These are phyloP conservation scores for Whitmania pigra DNA, from an alignment of 1,140 invertebrate species.

Conservation along the genomic window DNA sequence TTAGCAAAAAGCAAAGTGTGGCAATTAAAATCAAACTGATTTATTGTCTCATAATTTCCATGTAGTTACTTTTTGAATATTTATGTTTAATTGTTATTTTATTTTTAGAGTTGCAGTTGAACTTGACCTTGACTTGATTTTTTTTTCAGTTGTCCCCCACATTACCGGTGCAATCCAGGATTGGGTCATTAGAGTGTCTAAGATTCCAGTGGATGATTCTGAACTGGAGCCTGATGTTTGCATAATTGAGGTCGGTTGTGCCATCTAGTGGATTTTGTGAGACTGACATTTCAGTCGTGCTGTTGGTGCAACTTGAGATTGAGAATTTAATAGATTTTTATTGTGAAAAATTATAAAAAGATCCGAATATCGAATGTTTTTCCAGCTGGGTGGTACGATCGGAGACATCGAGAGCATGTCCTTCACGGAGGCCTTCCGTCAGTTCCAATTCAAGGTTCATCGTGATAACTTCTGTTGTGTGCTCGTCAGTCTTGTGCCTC, in stretches of 20 bases:
- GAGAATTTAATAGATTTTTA: too few relatives aligned
- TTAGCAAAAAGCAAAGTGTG: too few relatives aligned
- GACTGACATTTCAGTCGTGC: too few relatives aligned
- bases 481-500: constrained; percentile 85
- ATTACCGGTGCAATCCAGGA: constrained; percentile 96
- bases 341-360: too few relatives aligned
- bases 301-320: too few relatives aligned
- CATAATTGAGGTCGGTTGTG: constrained; percentile 44
- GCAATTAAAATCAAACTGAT: too few relatives aligned
- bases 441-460: constrained; percentile 85
- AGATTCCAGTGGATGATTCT: constrained; percentile 59
- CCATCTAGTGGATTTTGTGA: too few relatives aligned
- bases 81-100: too few relatives aligned
- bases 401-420: constrained; percentile 98
- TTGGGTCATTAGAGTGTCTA: constrained; percentile 84
- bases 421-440: constrained; percentile 95
- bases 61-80: too few relatives aligned
- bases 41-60: too few relatives aligned
- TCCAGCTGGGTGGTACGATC: constrained; percentile 81
- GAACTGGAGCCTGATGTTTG: constrained; percentile 57
- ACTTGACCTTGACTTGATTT: constrained; percentile 18
- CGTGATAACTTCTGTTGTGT: constrained; percentile 84
- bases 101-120: too few relatives aligned
- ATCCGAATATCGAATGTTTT: constrained; percentile 17
- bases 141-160: constrained; percentile 80